phyloP scores from a whole-genome alignment of 2,113 vertebrate genomes.

The Nyctereutes procyonoides region DNA sequence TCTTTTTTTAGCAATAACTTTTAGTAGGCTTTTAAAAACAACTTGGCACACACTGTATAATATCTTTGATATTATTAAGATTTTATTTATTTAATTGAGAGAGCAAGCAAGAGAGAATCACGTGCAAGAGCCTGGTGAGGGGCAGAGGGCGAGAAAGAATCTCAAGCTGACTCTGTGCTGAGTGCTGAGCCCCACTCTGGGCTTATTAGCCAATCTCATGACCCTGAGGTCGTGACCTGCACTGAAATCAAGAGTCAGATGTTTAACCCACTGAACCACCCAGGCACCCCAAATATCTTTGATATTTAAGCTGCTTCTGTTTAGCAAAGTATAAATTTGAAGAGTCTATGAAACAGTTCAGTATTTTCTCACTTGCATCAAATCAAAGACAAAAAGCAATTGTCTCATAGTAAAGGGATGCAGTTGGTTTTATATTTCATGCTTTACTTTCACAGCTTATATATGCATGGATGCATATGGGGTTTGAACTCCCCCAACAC shows the following conservation, averaged over 20 bases:
- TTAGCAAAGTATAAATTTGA: background rate
- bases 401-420: background rate
- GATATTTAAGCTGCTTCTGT: background rate
- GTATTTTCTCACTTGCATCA: background rate
- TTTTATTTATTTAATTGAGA: background rate
- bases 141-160: background rate
- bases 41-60: background rate
- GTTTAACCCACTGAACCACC: background rate
- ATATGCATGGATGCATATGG: background rate
- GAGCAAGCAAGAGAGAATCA: background rate
- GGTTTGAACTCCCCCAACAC: background rate
- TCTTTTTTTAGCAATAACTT: background rate
- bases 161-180: background rate
- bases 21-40: background rate
- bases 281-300: background rate
- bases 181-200: background rate
- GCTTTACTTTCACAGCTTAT: background rate
- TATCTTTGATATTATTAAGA: background rate
- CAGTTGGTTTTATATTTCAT: background rate
- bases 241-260: background rate
- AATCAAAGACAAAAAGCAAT: background rate
- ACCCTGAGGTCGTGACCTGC: background rate
- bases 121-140: background rate
- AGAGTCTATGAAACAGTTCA: background rate
- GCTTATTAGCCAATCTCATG: background rate